Percentiles rank a stretch among this genome's conserved stretches.
Conservation (phyloP, 2,113 vertebrate species). For the Lampris megalopsis region DNA sequence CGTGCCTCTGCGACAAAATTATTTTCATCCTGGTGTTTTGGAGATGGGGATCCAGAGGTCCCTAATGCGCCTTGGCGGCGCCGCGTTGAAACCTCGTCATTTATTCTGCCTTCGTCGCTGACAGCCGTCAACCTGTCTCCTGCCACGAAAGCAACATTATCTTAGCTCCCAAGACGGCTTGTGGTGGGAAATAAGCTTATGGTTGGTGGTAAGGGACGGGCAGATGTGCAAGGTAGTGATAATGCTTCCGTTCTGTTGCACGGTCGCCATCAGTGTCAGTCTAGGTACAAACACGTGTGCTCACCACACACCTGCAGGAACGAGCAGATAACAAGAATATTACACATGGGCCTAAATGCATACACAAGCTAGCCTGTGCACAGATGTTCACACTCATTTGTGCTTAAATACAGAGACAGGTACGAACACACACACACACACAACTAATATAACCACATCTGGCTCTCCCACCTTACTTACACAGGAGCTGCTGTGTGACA, state of each 20-base stretch:
- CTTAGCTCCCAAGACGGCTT: constrained; percentile 94
- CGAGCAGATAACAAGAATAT: background rate
- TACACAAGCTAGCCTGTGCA: background rate
- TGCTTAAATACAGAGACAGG: constrained; percentile 14
- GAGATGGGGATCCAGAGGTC: constrained; percentile 90
- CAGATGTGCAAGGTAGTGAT: constrained; percentile 94
- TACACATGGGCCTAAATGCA: background rate
- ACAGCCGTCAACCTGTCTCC: constrained; percentile 98
- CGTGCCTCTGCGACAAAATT: constrained; percentile 97
- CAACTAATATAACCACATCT: background rate
- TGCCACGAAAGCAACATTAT: constrained; percentile 97
- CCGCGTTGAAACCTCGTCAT: constrained; percentile 96
- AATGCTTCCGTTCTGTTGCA: constrained; percentile 91
- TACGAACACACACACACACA: constrained; percentile 63
- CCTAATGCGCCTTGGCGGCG: constrained; percentile 97
- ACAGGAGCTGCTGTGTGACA: constrained; percentile 45
- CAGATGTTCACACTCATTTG: background rate
- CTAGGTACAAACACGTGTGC: background rate
- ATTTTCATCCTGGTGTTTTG: constrained; percentile 96
- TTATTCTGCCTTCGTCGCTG: constrained; percentile 96
- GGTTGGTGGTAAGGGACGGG: constrained; percentile 93
- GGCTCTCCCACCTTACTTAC: constrained; percentile 20
- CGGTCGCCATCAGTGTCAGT: constrained; percentile 76
- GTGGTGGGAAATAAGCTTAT: constrained; percentile 89
- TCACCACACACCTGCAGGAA: constrained; percentile 1